Percentiles rank a stretch among this genome's conserved stretches.
These are phyloP conservation scores for Silurus meridionalis DNA, from an alignment of 2,113 vertebrate species.

Conservation along the genomic window DNA sequence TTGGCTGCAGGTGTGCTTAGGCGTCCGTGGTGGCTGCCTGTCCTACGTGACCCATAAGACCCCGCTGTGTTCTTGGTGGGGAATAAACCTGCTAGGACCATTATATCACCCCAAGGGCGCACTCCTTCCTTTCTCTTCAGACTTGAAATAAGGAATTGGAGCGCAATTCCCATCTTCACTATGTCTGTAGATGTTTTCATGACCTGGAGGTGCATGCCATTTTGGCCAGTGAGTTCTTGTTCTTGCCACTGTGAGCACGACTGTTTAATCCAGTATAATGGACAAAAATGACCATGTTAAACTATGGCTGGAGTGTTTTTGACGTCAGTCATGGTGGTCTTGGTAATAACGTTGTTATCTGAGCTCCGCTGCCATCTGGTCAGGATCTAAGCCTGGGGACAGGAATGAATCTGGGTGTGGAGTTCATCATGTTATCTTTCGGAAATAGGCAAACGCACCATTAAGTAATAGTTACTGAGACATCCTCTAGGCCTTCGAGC, in stretches of 20 bases:
- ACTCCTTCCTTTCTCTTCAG: slow-evolving; percentile 36
- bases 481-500: slow-evolving; percentile 1
- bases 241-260: neutral
- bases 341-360: neutral
- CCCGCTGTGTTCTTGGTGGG: slow-evolving; percentile 44
- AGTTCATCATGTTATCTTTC: slow-evolving; percentile 41
- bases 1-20: slow-evolving; percentile 53
- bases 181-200: slow-evolving; percentile 44
- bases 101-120: slow-evolving; percentile 36
- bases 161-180: neutral
- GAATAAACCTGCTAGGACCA: slow-evolving; percentile 35
- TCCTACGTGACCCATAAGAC: slow-evolving; percentile 28
- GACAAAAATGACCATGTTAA: neutral
- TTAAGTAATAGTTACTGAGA: slow-evolving; percentile 13
- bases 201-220: neutral
- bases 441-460: slow-evolving; percentile 27
- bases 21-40: slow-evolving; percentile 25
- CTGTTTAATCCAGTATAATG: neutral
- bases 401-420: slow-evolving; percentile 19
- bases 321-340: slow-evolving; percentile 31
- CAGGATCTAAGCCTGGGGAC: slow-evolving; percentile 16
- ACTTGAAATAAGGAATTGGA: slow-evolving; percentile 34
- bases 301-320: neutral
- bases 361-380: slow-evolving; percentile 45
- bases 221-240: neutral